These are phyloP conservation scores for Liposcelis brunnea DNA, from an alignment of 2,888 invertebrate genomes.

Conservation along the genomic window DNA sequence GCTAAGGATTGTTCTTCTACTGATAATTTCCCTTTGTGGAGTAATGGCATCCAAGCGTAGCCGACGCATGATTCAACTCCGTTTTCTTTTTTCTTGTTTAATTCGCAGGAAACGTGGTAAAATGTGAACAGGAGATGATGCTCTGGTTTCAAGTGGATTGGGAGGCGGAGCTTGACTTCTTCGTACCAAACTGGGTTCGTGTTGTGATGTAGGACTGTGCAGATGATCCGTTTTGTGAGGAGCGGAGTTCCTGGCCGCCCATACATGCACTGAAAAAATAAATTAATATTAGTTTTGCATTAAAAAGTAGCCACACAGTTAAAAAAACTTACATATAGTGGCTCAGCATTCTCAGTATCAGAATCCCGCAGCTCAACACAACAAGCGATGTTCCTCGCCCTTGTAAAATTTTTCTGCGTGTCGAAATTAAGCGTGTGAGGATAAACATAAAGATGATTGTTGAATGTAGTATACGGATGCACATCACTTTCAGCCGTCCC, in stretches of 20 bases:
- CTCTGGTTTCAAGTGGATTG: slow-evolving; percentile 61
- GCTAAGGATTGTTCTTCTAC: slow-evolving; percentile 68
- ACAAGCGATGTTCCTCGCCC: slow-evolving; percentile 90
- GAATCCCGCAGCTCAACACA: slow-evolving; percentile 71
- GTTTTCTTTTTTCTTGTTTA: slow-evolving; percentile 57
- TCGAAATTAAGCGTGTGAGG: slow-evolving; percentile 75
- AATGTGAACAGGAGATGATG: slow-evolving; percentile 93
- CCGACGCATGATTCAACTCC: slow-evolving; percentile 75
- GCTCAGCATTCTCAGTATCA: slow-evolving; percentile 51
- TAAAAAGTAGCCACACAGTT: not conserved
- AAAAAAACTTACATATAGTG: slow-evolving; percentile 51
- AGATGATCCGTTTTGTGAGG: slow-evolving; percentile 42
- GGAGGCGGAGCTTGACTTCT: slow-evolving; percentile 82
- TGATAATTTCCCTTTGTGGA: slow-evolving; percentile 63
- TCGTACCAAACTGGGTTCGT: slow-evolving; percentile 82
- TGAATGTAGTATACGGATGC: slow-evolving; percentile 66
- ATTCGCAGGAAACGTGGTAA: slow-evolving; percentile 87
- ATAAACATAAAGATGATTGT: slow-evolving; percentile 85
- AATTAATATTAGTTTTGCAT: not conserved
- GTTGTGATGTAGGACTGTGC: slow-evolving; percentile 77
- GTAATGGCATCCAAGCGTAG: slow-evolving; percentile 81
- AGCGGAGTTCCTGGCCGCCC: slow-evolving; percentile 46
- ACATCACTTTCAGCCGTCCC: slow-evolving; percentile 46
- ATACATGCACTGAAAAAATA: slow-evolving; percentile 49
- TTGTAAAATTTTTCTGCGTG: slow-evolving; percentile 74